Evolutionary conservation across 2,113 vertebrate species (phyloP).

Genomic region (Melanotaenia duboulayi): DNA sequence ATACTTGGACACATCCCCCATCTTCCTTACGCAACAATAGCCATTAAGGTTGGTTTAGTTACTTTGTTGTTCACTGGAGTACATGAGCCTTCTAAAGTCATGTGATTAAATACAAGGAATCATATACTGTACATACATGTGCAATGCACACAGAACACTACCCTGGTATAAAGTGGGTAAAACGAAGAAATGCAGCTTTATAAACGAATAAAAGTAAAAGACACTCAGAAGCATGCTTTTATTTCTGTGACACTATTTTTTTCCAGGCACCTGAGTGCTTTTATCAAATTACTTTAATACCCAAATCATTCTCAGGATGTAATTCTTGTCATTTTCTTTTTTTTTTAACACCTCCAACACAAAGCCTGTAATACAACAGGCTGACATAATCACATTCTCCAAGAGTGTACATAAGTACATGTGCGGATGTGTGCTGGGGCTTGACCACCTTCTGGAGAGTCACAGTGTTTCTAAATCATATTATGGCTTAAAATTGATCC

Average conservation of each 20-base stretch:
- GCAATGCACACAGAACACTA: too few relatives aligned
- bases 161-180: too few relatives aligned
- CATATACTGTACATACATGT: too few relatives aligned
- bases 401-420: slow-evolving; percentile 40
- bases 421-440: slow-evolving; percentile 18
- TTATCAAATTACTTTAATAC: slow-evolving; percentile 13
- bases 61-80: too few relatives aligned
- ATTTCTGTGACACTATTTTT: not conserved
- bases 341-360: not conserved
- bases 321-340: not conserved
- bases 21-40: too few relatives aligned
- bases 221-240: not conserved
- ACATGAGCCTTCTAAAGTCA: too few relatives aligned
- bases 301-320: slow-evolving; percentile 7
- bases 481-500: too few relatives aligned
- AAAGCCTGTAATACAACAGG: not conserved
- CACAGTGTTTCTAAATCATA: too few relatives aligned
- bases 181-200: too few relatives aligned
- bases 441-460: slow-evolving; percentile 2
- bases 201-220: not conserved
- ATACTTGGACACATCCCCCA: too few relatives aligned
- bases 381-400: slow-evolving; percentile 33
- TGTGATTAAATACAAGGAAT: too few relatives aligned
- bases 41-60: too few relatives aligned
- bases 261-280: not conserved